phyloP scores from a whole-genome alignment of 2,888 invertebrate species.

The Selenia dentaria region DNA sequence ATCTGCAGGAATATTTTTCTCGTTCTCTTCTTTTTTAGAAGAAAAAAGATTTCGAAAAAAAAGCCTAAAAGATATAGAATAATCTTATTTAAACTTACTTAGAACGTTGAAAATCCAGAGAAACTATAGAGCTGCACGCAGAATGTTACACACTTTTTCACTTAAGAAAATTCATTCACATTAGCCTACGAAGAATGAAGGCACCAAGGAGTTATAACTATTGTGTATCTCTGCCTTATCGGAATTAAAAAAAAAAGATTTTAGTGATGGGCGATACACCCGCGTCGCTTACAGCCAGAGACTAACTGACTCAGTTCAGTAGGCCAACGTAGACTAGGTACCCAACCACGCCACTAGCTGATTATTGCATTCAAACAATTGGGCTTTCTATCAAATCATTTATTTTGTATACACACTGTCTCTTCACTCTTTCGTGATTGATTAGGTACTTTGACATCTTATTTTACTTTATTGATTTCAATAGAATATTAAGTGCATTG shows the following conservation, averaged over 20 bases:
- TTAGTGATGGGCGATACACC: conserved; percentile 14
- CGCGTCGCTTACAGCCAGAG: conserved; percentile 6
- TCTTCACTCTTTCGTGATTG: conserved; percentile 8
- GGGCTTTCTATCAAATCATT: conserved; percentile 19
- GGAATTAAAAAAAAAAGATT: background rate
- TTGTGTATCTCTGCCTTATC: background rate
- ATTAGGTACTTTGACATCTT: conserved; percentile 1
- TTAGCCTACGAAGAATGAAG: too few relatives aligned
- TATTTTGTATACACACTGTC: conserved; percentile 3
- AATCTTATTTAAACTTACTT: conserved; percentile 3
- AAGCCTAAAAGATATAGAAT: too few relatives aligned
- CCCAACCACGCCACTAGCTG: conserved; percentile 15
- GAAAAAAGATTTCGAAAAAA: too few relatives aligned
- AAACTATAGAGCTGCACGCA: conserved; percentile 1
- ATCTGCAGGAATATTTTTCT: too few relatives aligned
- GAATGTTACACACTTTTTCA: background rate
- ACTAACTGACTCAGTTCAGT: conserved; percentile 12
- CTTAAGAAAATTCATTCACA: too few relatives aligned
- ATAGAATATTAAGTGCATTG: too few relatives aligned
- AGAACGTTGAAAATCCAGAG: background rate
- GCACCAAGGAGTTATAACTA: too few relatives aligned
- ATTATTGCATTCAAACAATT: conserved; percentile 20
- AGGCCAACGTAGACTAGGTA: conserved; percentile 8
- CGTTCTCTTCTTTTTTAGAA: too few relatives aligned
- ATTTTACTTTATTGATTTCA: conserved; percentile 5